Percentiles rank a stretch among this genome's conserved stretches.
Conservation (phyloP, 2,797 vertebrate species). For the Chelonia mydas region DNA sequence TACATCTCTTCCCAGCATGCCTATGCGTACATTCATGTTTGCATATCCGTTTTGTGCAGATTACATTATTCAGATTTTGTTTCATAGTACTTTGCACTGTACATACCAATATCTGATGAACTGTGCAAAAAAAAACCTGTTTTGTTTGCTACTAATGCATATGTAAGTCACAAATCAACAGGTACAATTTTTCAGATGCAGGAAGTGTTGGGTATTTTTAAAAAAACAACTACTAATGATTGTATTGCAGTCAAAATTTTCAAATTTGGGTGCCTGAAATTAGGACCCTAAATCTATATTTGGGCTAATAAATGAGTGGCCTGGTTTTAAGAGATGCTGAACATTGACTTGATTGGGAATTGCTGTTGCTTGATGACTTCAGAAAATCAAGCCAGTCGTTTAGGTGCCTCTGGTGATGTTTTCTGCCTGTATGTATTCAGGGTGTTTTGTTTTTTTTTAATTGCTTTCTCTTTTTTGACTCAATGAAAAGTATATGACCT, state of each 20-base stretch:
- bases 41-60: neutral
- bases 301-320: neutral
- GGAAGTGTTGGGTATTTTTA: neutral
- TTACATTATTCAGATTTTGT: neutral
- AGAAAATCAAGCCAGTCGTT: neutral
- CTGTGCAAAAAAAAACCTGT: conserved; percentile 6
- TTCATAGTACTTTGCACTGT: conserved; percentile 15
- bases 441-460: neutral
- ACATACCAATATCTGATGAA: neutral
- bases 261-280: neutral
- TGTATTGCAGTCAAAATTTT: neutral
- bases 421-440: neutral
- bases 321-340: neutral
- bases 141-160: neutral
- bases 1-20: neutral
- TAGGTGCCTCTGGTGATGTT: neutral
- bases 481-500: neutral
- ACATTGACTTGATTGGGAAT: neutral
- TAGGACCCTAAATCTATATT: neutral
- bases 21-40: neutral
- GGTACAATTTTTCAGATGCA: neutral
- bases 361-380: conserved; percentile 10
- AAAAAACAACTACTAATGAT: neutral
- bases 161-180: neutral
- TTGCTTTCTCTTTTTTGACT: neutral